These are phyloP conservation scores for Rhizoglyphus robini DNA, from an alignment of 1,140 invertebrate species.

Conservation along the genomic window DNA sequence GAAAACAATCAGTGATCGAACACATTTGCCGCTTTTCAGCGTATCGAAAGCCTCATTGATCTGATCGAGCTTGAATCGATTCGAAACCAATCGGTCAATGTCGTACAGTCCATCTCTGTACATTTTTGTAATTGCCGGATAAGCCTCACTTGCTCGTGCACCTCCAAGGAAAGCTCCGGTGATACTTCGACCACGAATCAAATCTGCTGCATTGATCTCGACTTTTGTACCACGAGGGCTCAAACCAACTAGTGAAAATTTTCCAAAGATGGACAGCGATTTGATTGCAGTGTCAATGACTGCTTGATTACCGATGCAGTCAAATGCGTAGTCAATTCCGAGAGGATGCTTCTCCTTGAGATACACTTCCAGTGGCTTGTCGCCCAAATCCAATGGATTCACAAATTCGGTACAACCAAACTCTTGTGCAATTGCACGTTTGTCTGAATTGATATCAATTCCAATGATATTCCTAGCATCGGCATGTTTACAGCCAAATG, in stretches of 20 bases:
- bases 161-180: background rate
- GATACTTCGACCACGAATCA: background rate
- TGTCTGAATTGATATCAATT: conserved; percentile 38
- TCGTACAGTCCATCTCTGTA: background rate
- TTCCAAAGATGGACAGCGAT: background rate
- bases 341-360: conserved; percentile 39
- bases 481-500: conserved; percentile 40
- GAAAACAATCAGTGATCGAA: conserved; percentile 25
- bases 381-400: conserved; percentile 27
- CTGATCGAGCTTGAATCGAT: conserved; percentile 1
- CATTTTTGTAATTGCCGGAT: background rate
- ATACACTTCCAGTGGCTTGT: conserved; percentile 33
- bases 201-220: background rate
- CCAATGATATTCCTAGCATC: conserved; percentile 39
- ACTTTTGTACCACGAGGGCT: background rate
- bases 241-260: background rate
- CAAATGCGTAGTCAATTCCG: conserved; percentile 46
- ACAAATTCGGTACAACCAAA: conserved; percentile 42
- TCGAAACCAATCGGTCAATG: background rate
- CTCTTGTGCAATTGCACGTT: conserved; percentile 36
- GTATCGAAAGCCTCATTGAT: conserved; percentile 58
- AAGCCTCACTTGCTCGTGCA: background rate
- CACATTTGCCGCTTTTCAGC: conserved; percentile 30
- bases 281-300: background rate
- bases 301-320: conserved; percentile 34